phyloP scores from a whole-genome alignment of 1,140 invertebrate genomes.

The Riptortus pedestris region DNA sequence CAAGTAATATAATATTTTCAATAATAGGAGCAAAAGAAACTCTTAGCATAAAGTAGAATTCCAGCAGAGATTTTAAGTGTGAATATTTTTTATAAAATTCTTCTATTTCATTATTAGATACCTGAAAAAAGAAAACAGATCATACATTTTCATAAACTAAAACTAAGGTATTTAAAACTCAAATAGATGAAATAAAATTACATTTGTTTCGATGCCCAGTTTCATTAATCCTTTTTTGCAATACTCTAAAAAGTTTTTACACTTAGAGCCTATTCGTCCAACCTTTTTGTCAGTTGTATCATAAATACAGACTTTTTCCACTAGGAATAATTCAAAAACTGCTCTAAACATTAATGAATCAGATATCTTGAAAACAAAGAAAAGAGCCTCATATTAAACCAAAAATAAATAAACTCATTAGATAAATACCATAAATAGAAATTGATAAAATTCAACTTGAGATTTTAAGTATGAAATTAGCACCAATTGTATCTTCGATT shows the following conservation, averaged over 20 bases:
- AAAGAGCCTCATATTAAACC: neutral
- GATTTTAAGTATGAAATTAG: no score
- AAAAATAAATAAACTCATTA: neutral
- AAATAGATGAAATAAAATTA: conserved; percentile 30
- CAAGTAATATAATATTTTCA: conserved; percentile 73
- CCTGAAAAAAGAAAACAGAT: conserved; percentile 35
- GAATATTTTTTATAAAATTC: conserved; percentile 40
- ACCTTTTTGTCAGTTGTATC: conserved; percentile 36
- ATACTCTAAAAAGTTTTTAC: conserved; percentile 51
- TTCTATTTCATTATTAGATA: conserved; percentile 41
- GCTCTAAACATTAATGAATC: conserved; percentile 59
- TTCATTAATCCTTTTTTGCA: conserved; percentile 49
- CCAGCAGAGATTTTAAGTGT: conserved; percentile 49
- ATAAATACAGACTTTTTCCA: conserved; percentile 30
- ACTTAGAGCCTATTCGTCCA: conserved; percentile 43
- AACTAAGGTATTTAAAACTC: conserved; percentile 4
- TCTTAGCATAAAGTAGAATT: conserved; percentile 71
- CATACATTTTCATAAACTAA: neutral
- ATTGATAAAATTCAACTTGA: conserved; percentile 1
- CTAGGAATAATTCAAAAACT: conserved; percentile 54
- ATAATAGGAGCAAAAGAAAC: conserved; percentile 69
- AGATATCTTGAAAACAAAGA: conserved; percentile 36
- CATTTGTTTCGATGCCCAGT: conserved; percentile 37
- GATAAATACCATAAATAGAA: neutral
- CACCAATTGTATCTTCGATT: no score